phyloP scores from a whole-genome alignment of 2,888 invertebrate genomes.

The Notodonta dromedarius region DNA sequence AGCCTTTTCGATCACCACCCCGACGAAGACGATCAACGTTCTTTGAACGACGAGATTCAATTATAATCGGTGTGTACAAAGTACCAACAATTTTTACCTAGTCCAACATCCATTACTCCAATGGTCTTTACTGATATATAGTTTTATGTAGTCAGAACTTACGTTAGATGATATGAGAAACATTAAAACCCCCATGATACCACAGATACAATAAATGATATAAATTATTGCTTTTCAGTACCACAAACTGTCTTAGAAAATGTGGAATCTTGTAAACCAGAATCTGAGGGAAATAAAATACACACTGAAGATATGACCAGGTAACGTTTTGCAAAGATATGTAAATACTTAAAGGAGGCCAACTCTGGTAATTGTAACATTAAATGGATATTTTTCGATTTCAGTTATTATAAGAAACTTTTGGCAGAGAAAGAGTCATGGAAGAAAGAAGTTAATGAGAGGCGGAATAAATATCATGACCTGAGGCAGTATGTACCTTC shows the following conservation, averaged over 20 bases:
- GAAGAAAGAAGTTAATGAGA: slow-evolving; percentile 70
- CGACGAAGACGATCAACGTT: slow-evolving; percentile 74
- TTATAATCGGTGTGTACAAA: slow-evolving; percentile 48
- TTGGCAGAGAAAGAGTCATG: slow-evolving; percentile 71
- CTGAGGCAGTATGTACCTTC: slow-evolving; percentile 64
- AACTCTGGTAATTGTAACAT: too few species aligned
- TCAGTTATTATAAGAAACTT: slow-evolving; percentile 65
- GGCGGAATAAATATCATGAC: slow-evolving; percentile 70
- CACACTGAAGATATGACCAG: slow-evolving; percentile 50
- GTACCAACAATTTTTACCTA: background rate
- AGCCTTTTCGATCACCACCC: slow-evolving; percentile 69
- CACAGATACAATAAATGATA: too few species aligned
- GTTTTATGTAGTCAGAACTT: too few species aligned
- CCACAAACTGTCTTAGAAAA: slow-evolving; percentile 55
- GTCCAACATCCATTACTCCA: too few species aligned
- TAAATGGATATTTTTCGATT: slow-evolving; percentile 20
- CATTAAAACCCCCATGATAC: too few species aligned
- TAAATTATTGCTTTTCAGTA: slow-evolving; percentile 46
- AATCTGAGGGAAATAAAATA: slow-evolving; percentile 42
- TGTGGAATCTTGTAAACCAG: slow-evolving; percentile 40
- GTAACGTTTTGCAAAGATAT: slow-evolving; percentile 34
- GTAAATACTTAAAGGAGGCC: background rate
- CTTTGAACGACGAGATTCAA: slow-evolving; percentile 72
- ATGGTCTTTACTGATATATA: too few species aligned
- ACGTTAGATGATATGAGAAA: too few species aligned